Conservation (phyloP, 2,797 vertebrate genomes). For the Melopsittacus undulatus region DNA sequence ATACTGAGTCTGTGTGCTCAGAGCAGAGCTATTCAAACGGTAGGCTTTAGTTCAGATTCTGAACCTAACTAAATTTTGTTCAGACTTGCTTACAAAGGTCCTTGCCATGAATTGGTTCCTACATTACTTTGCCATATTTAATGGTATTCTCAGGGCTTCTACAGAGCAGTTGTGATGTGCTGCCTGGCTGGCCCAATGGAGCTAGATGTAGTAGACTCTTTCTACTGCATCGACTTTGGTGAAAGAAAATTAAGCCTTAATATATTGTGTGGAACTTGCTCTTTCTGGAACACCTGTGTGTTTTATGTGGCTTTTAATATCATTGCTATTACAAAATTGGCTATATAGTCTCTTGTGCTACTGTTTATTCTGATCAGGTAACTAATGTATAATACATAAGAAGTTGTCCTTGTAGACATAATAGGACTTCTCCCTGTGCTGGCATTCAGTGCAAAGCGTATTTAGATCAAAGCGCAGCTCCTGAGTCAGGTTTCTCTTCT, state of each 20-base stretch:
- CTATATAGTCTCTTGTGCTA: not conserved
- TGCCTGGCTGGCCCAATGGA: not conserved
- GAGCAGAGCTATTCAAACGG: not conserved
- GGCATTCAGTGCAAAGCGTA: not conserved
- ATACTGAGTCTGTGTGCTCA: not conserved
- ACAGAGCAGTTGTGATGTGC: not conserved
- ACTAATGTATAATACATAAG: not conserved
- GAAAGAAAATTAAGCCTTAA: not conserved
- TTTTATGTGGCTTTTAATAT: not conserved
- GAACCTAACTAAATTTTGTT: not conserved
- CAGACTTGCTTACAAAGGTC: not conserved
- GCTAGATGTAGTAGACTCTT: not conserved
- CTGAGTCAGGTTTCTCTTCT: not conserved
- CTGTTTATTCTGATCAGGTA: not conserved
- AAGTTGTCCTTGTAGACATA: not conserved
- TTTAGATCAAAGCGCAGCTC: not conserved
- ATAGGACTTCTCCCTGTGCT: not conserved
- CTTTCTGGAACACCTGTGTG: not conserved
- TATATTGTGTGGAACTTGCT: not conserved
- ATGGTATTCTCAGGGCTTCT: not conserved
- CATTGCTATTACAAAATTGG: not conserved
- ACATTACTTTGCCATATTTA: not conserved
- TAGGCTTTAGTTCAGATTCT: not conserved
- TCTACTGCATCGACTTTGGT: not conserved
- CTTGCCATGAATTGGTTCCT: not conserved